Evolutionary conservation across 2,888 invertebrate genomes (phyloP).

Genomic region (Lomographa bimaculata): DNA sequence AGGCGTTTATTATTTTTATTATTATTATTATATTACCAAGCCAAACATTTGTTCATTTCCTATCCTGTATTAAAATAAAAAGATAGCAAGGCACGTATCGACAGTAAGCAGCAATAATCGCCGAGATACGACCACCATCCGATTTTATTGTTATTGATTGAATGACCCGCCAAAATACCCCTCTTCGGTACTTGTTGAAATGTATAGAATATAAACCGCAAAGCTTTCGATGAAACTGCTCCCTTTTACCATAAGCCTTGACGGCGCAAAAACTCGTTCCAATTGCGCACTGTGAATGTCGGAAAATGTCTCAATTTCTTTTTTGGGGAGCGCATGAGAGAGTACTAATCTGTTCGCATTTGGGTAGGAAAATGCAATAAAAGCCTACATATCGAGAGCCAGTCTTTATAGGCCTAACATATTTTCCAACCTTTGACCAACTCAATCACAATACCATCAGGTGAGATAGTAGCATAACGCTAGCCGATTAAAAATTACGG

Average conservation of each 20-base stretch:
- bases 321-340: conserved; percentile 18
- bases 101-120: conserved; percentile 25
- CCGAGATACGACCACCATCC: conserved; percentile 26
- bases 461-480: too few species aligned
- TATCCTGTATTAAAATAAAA: conserved; percentile 5
- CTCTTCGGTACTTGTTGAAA: conserved; percentile 29
- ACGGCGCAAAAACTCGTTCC: conserved; percentile 28
- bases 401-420: too few species aligned
- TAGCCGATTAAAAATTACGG: too few species aligned
- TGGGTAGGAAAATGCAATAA: conserved; percentile 10
- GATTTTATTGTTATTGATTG: conserved; percentile 37
- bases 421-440: too few species aligned
- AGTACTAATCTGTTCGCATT: conserved; percentile 18
- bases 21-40: too few species aligned
- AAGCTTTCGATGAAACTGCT: conserved; percentile 31
- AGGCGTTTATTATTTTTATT: too few species aligned
- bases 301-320: conserved; percentile 27
- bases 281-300: conserved; percentile 26
- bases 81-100: conserved; percentile 15
- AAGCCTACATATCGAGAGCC: too few species aligned
- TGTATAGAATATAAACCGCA: conserved; percentile 33
- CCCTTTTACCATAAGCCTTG: conserved; percentile 30
- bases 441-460: too few species aligned
- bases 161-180: conserved; percentile 31
- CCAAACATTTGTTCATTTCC: too few species aligned